Evolutionary conservation across 2,888 invertebrate genomes (phyloP), one percentile per base, ranked within the genome.

Genomic region (Anticlea derivata): DNA sequence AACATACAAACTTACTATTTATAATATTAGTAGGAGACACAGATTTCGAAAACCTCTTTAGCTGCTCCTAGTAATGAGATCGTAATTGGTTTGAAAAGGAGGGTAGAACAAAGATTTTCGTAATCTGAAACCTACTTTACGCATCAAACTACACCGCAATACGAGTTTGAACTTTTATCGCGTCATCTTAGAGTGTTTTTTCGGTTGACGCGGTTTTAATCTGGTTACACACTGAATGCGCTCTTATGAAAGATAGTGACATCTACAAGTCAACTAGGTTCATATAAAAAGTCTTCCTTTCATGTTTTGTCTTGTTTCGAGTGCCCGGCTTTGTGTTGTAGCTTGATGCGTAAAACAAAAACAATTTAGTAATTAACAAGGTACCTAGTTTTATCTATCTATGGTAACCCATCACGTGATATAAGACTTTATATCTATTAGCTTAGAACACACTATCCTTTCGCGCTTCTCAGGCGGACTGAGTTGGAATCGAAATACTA

Each of bases 51-150:
- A 59, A 63, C 68, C 66, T 73, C 56, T 63, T 68, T 63, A 50
- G 58, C 66, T 60, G 47, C 68, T 66, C 64, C 71, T 63, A 40
- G 10, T 62, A 52, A 65, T 81, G 80, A 81, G 80, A 81, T 81
- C 80, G 78, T 73, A 66, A 56, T 70, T 68, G 60, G 58, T 66
- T 73, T 56, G 47, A 22, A 35, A 41, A 20, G 40, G 51, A 55
- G 51, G 41, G 20, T 22, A 41, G 35, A 20, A 45, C 50, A 52
- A 48, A 43, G 31, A 33, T 46, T 41, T 51, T 35, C 7, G 37
- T 46, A 48, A 49, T 35, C 41, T 31, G 31, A 11, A 12, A 26
- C 8, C 7, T 35, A 34, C 23, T 8, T 50, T 11, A 46, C 48
- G 46, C 50, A 43, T 49, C 37, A 47, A 55, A 29, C 31, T 31